Evolutionary conservation across 2,888 invertebrate species (phyloP).

Genomic region (Meliscaeva auricollis): DNA sequence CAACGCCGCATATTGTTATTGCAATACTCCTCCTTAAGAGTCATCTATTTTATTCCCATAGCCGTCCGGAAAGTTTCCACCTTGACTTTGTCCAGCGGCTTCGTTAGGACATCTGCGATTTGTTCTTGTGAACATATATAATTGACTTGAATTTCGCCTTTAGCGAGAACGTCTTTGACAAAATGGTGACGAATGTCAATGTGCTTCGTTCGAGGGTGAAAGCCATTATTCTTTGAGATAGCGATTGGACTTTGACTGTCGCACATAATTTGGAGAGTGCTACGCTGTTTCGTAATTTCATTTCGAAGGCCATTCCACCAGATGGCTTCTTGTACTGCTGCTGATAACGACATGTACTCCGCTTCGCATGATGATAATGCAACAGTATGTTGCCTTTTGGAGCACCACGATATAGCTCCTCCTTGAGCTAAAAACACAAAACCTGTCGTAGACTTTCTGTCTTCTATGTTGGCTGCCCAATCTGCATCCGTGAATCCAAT

Average conservation of each 20-base stretch:
- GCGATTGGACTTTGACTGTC: too few species aligned
- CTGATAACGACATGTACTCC: constrained; percentile 51
- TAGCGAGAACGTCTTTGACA: constrained; percentile 1
- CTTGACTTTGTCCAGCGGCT: too few species aligned
- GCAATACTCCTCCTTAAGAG: background rate
- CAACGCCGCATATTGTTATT: background rate
- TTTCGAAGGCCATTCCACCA: constrained; percentile 11
- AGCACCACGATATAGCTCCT: constrained; percentile 33
- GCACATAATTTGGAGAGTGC: too few species aligned
- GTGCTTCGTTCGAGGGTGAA: constrained; percentile 5
- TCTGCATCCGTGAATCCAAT: constrained; percentile 54
- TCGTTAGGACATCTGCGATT: background rate
- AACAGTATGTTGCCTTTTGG: constrained; percentile 29
- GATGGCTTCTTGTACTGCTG: constrained; percentile 27
- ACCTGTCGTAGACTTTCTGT: constrained; percentile 8
- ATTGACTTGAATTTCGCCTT: constrained; percentile 5
- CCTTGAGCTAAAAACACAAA: constrained; percentile 1
- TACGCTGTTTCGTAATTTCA: constrained; percentile 21
- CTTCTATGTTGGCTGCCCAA: constrained; percentile 33
- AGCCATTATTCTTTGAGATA: constrained; percentile 1
- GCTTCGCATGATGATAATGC: constrained; percentile 42
- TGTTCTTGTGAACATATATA: constrained; percentile 4
- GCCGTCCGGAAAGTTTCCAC: background rate
- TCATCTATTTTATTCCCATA: background rate
- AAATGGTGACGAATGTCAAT: constrained; percentile 18